Evolutionary conservation across 2,888 invertebrate species (phyloP).

Genomic region (Nomada fucata): DNA sequence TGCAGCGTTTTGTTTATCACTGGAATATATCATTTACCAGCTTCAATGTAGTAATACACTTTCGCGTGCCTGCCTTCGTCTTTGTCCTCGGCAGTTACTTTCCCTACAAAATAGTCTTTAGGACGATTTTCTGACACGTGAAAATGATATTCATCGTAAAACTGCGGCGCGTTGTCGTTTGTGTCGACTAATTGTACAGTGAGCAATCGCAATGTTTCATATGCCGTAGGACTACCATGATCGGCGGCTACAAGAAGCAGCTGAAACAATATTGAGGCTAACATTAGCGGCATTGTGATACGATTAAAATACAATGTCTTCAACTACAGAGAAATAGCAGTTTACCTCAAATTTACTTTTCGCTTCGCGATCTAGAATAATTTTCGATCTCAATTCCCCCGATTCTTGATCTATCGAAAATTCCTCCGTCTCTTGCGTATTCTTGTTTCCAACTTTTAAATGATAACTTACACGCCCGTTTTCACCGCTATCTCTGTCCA

Average conservation of each 20-base stretch:
- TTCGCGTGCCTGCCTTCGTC: constrained; percentile 93
- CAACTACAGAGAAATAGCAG: too few relatives aligned
- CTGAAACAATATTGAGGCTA: constrained; percentile 83
- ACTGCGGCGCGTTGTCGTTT: constrained; percentile 93
- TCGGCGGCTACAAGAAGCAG: constrained; percentile 92
- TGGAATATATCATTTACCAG: constrained; percentile 72
- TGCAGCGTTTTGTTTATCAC: neutral
- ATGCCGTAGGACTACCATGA: constrained; percentile 92
- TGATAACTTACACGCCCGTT: constrained; percentile 94
- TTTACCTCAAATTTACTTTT: constrained; percentile 88
- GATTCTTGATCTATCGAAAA: constrained; percentile 91
- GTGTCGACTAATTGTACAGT: constrained; percentile 91
- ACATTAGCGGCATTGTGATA: neutral
- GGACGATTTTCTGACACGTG: constrained; percentile 89
- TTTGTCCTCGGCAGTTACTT: constrained; percentile 90
- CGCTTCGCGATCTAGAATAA: constrained; percentile 91
- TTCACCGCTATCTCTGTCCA: constrained; percentile 92
- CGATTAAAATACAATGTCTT: neutral
- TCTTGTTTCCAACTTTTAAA: constrained; percentile 90
- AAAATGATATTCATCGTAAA: constrained; percentile 89
- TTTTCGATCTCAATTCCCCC: constrained; percentile 92
- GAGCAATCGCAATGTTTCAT: constrained; percentile 91
- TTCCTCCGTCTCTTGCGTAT: constrained; percentile 92
- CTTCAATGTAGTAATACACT: constrained; percentile 93
- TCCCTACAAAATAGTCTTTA: constrained; percentile 85